phyloP scores from a whole-genome alignment of 1,140 invertebrate species.

The Orussus abietinus region DNA sequence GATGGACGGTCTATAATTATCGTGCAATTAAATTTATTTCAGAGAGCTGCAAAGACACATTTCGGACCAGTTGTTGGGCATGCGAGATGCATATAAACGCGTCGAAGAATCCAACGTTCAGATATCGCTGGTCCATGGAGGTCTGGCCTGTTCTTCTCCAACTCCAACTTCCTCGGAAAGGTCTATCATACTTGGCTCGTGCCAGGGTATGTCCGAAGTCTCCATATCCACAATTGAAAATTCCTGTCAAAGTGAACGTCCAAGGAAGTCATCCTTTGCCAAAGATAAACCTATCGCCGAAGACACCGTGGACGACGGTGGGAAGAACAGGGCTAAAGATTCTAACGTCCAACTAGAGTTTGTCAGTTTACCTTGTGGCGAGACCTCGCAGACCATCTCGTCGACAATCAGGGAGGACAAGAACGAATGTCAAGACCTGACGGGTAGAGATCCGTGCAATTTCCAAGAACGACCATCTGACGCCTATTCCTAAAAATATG shows the following conservation, averaged over 20 bases:
- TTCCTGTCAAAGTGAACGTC: background rate
- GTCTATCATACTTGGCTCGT: slow-evolving; percentile 18
- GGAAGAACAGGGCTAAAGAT: slow-evolving; percentile 14
- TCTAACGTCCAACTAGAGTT: slow-evolving; percentile 24
- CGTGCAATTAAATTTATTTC: slow-evolving; percentile 7
- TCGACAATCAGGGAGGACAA: slow-evolving; percentile 12
- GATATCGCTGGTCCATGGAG: slow-evolving; percentile 19
- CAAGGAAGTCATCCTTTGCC: background rate
- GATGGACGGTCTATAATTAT: background rate
- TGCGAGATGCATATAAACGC: slow-evolving; percentile 16
- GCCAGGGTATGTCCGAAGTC: slow-evolving; percentile 19
- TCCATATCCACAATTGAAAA: slow-evolving; percentile 17
- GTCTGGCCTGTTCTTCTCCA: slow-evolving; percentile 24
- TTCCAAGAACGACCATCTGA: no score
- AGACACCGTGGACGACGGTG: background rate
- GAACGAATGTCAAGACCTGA: no score
- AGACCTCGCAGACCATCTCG: slow-evolving; percentile 20
- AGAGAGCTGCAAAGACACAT: slow-evolving; percentile 30
- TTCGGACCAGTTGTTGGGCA: slow-evolving; percentile 15
- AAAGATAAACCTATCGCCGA: slow-evolving; percentile 1
- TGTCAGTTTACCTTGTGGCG: slow-evolving; percentile 27
- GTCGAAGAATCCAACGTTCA: slow-evolving; percentile 15
- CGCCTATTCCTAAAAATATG: background rate
- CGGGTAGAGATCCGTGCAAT: no score
- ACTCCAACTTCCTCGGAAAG: slow-evolving; percentile 19